phyloP scores from a whole-genome alignment of 1,140 invertebrate genomes.

The Psix sp. region DNA sequence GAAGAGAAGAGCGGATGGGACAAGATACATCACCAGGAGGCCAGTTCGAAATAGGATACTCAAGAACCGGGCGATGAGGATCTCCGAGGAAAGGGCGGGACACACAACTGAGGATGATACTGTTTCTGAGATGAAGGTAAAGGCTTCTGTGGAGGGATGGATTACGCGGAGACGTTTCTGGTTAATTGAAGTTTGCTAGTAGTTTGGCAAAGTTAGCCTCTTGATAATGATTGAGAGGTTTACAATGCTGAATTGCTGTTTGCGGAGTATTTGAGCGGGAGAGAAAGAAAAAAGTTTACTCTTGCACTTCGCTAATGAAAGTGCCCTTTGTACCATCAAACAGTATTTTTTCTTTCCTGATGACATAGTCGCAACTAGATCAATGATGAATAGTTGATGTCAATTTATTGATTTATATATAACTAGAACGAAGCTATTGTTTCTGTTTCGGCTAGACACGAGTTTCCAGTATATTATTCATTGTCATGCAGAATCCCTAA shows the following conservation, averaged over 20 bases:
- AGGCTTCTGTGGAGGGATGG: constrained; percentile 2
- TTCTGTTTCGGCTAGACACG: too few species aligned
- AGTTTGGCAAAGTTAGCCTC: constrained; percentile 2
- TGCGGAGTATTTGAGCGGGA: background rate
- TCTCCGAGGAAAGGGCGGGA: constrained; percentile 83
- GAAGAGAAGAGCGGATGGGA: constrained; percentile 86
- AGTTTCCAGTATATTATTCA: too few species aligned
- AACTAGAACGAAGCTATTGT: too few species aligned
- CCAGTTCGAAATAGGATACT: constrained; percentile 83
- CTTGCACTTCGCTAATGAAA: too few species aligned
- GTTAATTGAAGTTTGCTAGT: constrained; percentile 3
- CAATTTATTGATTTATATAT: too few species aligned
- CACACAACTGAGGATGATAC: constrained; percentile 90
- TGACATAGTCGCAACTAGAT: too few species aligned
- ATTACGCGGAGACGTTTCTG: constrained; percentile 1
- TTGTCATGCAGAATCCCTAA: too few species aligned
- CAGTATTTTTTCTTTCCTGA: too few species aligned
- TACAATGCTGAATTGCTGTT: constrained; percentile 3
- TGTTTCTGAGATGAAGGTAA: constrained; percentile 86
- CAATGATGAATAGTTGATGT: too few species aligned
- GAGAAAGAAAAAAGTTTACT: background rate
- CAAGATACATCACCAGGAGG: constrained; percentile 86
- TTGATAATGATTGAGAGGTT: background rate
- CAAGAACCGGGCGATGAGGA: constrained; percentile 83
- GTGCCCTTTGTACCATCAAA: too few species aligned